phyloP scores from a whole-genome alignment of 2,113 vertebrate genomes.

The Antigone vipio region DNA sequence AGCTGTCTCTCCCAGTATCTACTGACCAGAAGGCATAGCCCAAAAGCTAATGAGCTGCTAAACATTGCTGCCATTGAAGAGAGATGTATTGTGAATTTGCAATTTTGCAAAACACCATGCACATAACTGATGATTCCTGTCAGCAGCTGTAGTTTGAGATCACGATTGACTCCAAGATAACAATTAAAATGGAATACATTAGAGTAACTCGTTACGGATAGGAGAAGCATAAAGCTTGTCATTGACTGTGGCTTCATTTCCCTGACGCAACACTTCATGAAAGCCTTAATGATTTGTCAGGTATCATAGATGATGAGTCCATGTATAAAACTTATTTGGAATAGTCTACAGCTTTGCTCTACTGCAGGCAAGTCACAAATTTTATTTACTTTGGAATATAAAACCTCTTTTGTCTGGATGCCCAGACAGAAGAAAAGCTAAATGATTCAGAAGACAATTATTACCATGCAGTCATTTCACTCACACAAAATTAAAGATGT shows the following conservation, averaged over 20 bases:
- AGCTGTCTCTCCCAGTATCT: slow-evolving; percentile 28
- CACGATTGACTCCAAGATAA: slow-evolving; percentile 43
- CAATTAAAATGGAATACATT: slow-evolving; percentile 73
- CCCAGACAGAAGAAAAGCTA: neutral
- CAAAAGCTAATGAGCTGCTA: slow-evolving; percentile 65
- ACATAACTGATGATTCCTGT: slow-evolving; percentile 65
- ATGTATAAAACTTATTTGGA: neutral
- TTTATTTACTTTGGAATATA: neutral
- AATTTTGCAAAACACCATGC: slow-evolving; percentile 64
- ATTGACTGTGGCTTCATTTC: slow-evolving; percentile 50
- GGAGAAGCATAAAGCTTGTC: slow-evolving; percentile 49
- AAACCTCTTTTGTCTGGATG: neutral
- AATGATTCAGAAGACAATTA: neutral
- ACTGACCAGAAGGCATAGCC: slow-evolving; percentile 30
- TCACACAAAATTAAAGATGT: neutral
- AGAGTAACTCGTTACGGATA: slow-evolving; percentile 44
- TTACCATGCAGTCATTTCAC: neutral
- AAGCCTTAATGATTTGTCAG: slow-evolving; percentile 24
- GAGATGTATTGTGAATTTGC: slow-evolving; percentile 38
- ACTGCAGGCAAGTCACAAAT: neutral
- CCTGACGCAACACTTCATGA: neutral
- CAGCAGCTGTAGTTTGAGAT: slow-evolving; percentile 47
- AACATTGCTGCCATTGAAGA: slow-evolving; percentile 31
- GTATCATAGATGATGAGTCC: neutral
- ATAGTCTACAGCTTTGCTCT: neutral